Evolutionary conservation across 2,113 vertebrate genomes (phyloP).

Genomic region (Grus americana): DNA sequence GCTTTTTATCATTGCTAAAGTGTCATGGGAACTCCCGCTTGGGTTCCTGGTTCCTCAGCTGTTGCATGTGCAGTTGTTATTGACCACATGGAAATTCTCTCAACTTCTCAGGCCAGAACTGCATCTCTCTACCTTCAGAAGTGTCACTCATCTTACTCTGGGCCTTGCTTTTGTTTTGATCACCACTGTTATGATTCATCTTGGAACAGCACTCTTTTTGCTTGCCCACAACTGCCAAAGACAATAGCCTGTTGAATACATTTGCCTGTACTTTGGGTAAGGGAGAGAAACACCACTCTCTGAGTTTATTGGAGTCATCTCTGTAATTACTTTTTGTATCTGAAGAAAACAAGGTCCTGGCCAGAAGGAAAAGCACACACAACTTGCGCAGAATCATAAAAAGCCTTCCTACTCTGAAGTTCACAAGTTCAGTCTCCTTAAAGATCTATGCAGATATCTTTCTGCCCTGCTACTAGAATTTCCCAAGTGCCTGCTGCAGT

Average conservation of each 20-base stretch:
- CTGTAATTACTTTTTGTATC: neutral
- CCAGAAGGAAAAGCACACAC: neutral
- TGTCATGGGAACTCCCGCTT: neutral
- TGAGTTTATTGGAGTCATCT: neutral
- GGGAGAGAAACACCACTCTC: neutral
- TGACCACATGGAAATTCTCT: neutral
- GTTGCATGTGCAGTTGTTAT: neutral
- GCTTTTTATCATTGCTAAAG: neutral
- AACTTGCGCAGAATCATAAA: neutral
- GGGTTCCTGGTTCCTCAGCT: constrained; percentile 27
- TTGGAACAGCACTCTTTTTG: neutral
- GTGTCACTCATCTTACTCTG: neutral
- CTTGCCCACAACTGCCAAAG: neutral
- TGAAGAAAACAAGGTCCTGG: neutral
- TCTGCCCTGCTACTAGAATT: neutral
- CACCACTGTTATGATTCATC: neutral
- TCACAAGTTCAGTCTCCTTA: constrained; percentile 9
- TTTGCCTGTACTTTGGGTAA: neutral
- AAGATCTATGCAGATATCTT: neutral
- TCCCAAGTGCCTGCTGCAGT: neutral
- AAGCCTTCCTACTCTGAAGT: neutral
- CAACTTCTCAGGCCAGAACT: neutral
- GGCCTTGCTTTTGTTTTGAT: neutral
- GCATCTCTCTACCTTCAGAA: neutral
- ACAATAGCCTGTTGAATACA: neutral